Conservation (phyloP, 2,113 vertebrate species). For the Percopsis transmontana region DNA sequence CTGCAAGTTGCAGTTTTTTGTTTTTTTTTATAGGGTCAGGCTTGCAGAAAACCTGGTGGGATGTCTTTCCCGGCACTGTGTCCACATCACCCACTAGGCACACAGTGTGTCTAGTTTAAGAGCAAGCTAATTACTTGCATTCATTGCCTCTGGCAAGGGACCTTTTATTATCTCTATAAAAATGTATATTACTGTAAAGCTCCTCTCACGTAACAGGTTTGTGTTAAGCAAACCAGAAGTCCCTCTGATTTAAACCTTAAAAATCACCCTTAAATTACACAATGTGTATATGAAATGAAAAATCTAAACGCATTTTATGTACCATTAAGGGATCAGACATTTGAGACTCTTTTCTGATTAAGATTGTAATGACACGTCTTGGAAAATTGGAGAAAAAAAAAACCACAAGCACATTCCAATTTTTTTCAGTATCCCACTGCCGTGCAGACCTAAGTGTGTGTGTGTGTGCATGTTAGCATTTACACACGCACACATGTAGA, state of each 20-base stretch:
- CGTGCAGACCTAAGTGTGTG: no score
- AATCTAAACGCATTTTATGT: no score
- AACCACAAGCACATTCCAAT: slow-evolving; percentile 33
- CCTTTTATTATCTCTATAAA: slow-evolving; percentile 11
- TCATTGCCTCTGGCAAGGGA: background rate
- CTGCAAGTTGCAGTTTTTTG: slow-evolving; percentile 25
- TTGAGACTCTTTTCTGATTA: slow-evolving; percentile 18
- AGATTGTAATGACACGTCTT: slow-evolving; percentile 30
- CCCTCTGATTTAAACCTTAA: no score
- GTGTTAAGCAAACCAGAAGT: no score
- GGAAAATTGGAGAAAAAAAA: slow-evolving; percentile 12
- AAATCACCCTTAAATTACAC: no score
- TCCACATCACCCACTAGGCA: background rate
- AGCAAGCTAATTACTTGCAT: slow-evolving; percentile 12
- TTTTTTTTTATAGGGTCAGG: slow-evolving; percentile 36
- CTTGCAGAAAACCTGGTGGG: slow-evolving; percentile 24
- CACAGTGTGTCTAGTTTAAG: slow-evolving; percentile 3
- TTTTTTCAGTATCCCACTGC: slow-evolving; percentile 32
- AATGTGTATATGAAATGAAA: no score
- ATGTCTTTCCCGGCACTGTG: slow-evolving; percentile 34
- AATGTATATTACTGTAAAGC: background rate
- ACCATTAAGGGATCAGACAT: no score
- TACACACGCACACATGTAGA: slow-evolving; percentile 8
- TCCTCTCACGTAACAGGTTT: background rate
- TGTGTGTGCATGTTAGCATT: no score